Evolutionary conservation across 2,797 vertebrate genomes (phyloP).

Genomic region (Adelosebastes latens): DNA sequence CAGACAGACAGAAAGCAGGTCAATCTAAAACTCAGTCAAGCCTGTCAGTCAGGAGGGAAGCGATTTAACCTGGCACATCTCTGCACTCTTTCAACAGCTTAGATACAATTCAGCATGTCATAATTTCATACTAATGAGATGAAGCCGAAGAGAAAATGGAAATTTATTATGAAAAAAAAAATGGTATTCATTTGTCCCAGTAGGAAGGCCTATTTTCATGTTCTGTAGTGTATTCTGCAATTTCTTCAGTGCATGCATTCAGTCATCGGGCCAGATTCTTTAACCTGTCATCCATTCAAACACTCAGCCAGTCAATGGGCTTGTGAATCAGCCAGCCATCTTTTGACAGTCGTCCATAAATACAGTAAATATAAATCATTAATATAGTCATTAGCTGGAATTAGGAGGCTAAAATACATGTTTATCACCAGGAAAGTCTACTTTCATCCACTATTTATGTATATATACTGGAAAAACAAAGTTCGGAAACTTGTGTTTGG

Average conservation of each 20-base stretch:
- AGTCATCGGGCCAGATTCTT: conserved; percentile 41
- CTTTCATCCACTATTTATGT: background rate
- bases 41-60: conserved; percentile 9
- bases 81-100: background rate
- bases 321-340: conserved; percentile 12
- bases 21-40: conserved; percentile 24
- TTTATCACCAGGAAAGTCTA: background rate
- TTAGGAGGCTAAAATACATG: background rate
- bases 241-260: conserved; percentile 9
- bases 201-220: conserved; percentile 1
- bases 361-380: background rate
- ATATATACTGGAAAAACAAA: too few relatives aligned
- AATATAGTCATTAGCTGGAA: background rate
- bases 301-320: conserved; percentile 8
- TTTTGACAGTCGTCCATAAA: background rate
- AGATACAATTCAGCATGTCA: background rate
- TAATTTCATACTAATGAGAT: background rate
- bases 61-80: conserved; percentile 10
- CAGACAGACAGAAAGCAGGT: conserved; percentile 27
- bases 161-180: background rate
- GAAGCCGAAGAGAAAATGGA: background rate
- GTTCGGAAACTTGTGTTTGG: too few relatives aligned
- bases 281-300: conserved; percentile 32
- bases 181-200: background rate
- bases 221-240: background rate